Evolutionary conservation across 2,888 invertebrate genomes (phyloP), one percentile per base, ranked within the genome.

Genomic region (Blomia tropicalis): DNA sequence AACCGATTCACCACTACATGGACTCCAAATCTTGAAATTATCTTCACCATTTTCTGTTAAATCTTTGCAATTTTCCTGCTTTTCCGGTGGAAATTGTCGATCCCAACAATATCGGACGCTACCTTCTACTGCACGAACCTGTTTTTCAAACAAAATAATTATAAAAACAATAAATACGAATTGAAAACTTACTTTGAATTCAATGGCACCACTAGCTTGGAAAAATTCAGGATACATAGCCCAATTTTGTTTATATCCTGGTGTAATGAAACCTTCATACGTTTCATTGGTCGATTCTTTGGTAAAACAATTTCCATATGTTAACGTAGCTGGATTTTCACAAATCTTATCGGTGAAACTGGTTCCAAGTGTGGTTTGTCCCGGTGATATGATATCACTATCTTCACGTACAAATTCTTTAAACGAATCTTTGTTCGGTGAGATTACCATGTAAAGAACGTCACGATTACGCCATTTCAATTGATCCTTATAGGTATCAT

Each of bases 191-290:
- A 62, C 62, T 17, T 5, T 43, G 43, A 62, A 62, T n/a, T 30
- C 43, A n/a, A 54, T 56, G 1, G 27, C 22, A n/a, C 41, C 63
- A 27, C 67, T 68, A 56, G 64, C 66, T 36, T 65, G 41, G 29
- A 66, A 68, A 47, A 65, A 67, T 29, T 67, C 64, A 0, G 68
- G 68, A 59, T 65, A 68, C 64, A 68, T 66, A 4, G 68, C 66
- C 66, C 66, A 67, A 23, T 67, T 65, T 19, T 68, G 67, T 27
- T 59, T 60, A 25, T 62, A 61, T 14, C 65, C 65, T 1, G 59
- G 59, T 14, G 64, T 63, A 11, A 67, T 54, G 23, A 27, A 64
- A 4, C 58, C 63, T 11, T 36, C 47, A 17, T 63, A 64, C 11
- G 32, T 25, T 23, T 64, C 63, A 17, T 59, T 32, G 3, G 58